A percentile compares a stretch with the other conserved stretches of the same genome.
phyloP scores from a whole-genome alignment of 1,140 invertebrate genomes.

The Phymorhynchus buccinoides region DNA sequence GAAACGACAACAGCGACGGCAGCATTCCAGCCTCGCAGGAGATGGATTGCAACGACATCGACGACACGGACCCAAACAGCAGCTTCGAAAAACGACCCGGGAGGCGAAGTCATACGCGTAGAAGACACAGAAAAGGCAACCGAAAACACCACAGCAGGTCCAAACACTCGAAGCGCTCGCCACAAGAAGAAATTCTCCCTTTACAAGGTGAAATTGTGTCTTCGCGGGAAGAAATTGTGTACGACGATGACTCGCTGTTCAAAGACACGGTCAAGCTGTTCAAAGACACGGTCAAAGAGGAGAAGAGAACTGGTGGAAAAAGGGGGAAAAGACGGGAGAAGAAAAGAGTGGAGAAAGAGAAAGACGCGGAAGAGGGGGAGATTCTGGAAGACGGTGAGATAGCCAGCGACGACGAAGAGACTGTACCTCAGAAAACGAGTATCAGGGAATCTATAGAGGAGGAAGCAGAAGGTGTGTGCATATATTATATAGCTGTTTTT shows the following conservation, averaged over 20 bases:
- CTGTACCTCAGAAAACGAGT: neutral
- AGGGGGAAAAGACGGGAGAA: no score
- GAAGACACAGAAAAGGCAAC: neutral
- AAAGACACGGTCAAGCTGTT: no score
- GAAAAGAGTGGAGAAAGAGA: no score
- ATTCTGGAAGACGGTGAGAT: conserved; percentile 66
- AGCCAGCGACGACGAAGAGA: conserved; percentile 57
- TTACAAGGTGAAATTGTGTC: no score
- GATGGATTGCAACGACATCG: neutral
- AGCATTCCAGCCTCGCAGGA: conserved; percentile 1
- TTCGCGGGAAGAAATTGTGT: conserved; percentile 10
- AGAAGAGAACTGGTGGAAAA: neutral
- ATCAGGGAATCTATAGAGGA: neutral
- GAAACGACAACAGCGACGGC: neutral
- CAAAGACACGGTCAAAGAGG: neutral
- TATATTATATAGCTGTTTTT: no score
- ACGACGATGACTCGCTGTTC: neutral
- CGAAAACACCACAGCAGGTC: conserved; percentile 23
- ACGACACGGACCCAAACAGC: neutral
- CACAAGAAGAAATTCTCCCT: conserved; percentile 7
- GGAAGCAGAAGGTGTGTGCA: neutral
- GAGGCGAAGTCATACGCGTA: conserved; percentile 19
- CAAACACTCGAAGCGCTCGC: conserved; percentile 16
- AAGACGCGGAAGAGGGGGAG: conserved; percentile 66
- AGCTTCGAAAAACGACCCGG: neutral